Evolutionary conservation across 2,888 invertebrate genomes (phyloP).

Genomic region (Dynastes maya): DNA sequence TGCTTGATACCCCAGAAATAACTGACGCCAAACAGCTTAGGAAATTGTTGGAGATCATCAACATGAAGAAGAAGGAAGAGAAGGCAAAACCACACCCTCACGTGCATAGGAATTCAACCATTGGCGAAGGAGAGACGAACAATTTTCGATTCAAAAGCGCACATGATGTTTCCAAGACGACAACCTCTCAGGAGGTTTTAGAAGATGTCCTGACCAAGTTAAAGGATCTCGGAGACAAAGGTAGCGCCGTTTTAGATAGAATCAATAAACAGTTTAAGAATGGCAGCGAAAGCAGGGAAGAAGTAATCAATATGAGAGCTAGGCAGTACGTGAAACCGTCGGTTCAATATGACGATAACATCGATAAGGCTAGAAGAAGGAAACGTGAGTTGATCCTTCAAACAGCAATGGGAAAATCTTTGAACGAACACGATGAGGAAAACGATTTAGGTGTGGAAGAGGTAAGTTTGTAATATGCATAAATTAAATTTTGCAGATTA

Average conservation of each 20-base stretch:
- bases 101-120: slow-evolving; percentile 72
- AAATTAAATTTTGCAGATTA: too few species aligned
- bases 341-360: slow-evolving; percentile 63
- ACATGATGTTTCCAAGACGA: slow-evolving; percentile 60
- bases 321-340: slow-evolving; percentile 64
- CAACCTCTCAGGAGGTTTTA: slow-evolving; percentile 74
- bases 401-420: slow-evolving; percentile 70
- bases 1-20: slow-evolving; percentile 61
- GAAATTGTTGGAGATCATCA: slow-evolving; percentile 61
- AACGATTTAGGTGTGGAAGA: slow-evolving; percentile 78
- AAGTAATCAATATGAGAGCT: slow-evolving; percentile 65
- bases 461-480: slow-evolving; percentile 66
- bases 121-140: slow-evolving; percentile 68
- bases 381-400: slow-evolving; percentile 73
- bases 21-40: slow-evolving; percentile 65
- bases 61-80: slow-evolving; percentile 63
- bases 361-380: slow-evolving; percentile 64
- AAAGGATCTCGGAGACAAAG: slow-evolving; percentile 74
- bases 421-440: slow-evolving; percentile 76
- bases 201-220: slow-evolving; percentile 75
- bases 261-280: slow-evolving; percentile 70
- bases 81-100: slow-evolving; percentile 67
- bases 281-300: background rate
- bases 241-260: slow-evolving; percentile 73
- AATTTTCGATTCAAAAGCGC: slow-evolving; percentile 62